Evolutionary conservation across 2,888 invertebrate species (phyloP), one percentile per base, ranked within the genome.

Genomic region (Polyommatus icarus): DNA sequence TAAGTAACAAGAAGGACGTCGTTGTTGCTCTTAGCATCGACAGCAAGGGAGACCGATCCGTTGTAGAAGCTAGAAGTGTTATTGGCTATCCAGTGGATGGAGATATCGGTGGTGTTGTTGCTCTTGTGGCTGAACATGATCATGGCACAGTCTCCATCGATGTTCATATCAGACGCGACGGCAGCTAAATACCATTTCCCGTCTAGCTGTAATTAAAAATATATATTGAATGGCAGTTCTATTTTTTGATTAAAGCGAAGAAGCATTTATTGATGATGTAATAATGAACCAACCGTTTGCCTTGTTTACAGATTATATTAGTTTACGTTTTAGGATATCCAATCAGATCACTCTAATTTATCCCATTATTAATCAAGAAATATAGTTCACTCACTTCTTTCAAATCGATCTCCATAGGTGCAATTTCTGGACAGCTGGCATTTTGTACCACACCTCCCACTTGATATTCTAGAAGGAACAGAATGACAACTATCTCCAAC

Each of bases 101-200:
- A 91, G 0, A 93, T 87, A 18, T 92, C 91, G 0, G 92, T 89
- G 0, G 91, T 91, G 80, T 92, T 87, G 50, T 84, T 84, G 36
- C 75, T 89, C 81, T 91, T 91, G 54, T 93, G 93, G 77, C 89
- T 92, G 80, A 93, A 93, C 75, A 88, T 83, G 0, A 93, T 88
- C 83, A 87, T 91, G 0, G 91, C 92, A 40, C 93, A 93, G 77
- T 92, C 91, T 0, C 91, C 93, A 78, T 87, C 80, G 2, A 91
- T 85, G 6, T 85, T 80, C 12, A 91, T 84, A 76, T 92, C 90
- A 0, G 91, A 87, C 0, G 93, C 90, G 0, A 90, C 86, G 0
- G 90, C 91, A 72, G 89, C 84, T 50, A 93, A 81, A 79, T 91
- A 92, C 93, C 93, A 93, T 78, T 87, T 87, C 0, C 93, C 93